Evolutionary conservation across 1,140 invertebrate species (phyloP).

Genomic region (Mactra quadrangularis): DNA sequence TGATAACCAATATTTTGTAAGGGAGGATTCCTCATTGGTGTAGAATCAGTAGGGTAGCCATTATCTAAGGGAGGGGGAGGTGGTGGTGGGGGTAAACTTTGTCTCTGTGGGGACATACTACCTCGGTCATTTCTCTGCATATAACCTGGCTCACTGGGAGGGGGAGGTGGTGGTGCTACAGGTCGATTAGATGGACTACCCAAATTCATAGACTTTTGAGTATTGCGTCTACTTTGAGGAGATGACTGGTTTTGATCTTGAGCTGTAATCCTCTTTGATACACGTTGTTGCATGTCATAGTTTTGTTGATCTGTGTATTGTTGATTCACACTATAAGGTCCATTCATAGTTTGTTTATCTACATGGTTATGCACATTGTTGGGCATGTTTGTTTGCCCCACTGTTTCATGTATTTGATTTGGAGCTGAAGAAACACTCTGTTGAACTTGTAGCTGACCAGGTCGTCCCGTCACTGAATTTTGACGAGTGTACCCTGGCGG

Average conservation of each 20-base stretch:
- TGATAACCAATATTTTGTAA: slow-evolving; percentile 80
- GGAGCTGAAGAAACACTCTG: neutral
- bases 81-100: slow-evolving; percentile 93
- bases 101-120: slow-evolving; percentile 86
- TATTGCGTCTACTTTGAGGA: slow-evolving; percentile 16
- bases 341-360: slow-evolving; percentile 42
- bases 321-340: slow-evolving; percentile 46
- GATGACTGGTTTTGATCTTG: slow-evolving; percentile 38
- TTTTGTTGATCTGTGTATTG: slow-evolving; percentile 29
- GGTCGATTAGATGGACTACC: slow-evolving; percentile 67
- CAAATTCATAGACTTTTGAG: slow-evolving; percentile 26
- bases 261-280: slow-evolving; percentile 29
- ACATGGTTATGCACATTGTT: slow-evolving; percentile 12
- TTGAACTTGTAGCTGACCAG: slow-evolving; percentile 12
- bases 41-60: slow-evolving; percentile 5
- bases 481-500: slow-evolving; percentile 44
- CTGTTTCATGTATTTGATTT: slow-evolving; percentile 2
- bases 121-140: slow-evolving; percentile 84
- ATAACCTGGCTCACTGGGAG: slow-evolving; percentile 85
- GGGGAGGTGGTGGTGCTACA: slow-evolving; percentile 64
- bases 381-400: slow-evolving; percentile 11
- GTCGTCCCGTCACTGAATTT: neutral
- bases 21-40: slow-evolving; percentile 31
- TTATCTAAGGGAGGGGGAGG: slow-evolving; percentile 87
- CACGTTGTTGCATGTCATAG: slow-evolving; percentile 35